Percentiles rank a stretch among this genome's conserved stretches.
phyloP scores from a whole-genome alignment of 1,140 invertebrate genomes.

The Drosophila santomea region DNA sequence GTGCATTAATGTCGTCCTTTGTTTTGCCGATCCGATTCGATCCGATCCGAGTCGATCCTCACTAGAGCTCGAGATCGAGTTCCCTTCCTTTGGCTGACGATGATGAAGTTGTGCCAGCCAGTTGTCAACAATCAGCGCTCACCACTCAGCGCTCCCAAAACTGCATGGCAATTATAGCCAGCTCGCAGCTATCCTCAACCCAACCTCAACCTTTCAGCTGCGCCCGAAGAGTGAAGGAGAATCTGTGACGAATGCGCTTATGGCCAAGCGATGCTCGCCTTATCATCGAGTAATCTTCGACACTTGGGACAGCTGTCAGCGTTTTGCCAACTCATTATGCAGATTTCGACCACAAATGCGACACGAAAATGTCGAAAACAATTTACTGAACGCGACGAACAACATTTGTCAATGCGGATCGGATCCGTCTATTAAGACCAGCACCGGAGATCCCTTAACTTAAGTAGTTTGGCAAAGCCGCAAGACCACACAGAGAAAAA shows the following conservation, averaged over 20 bases:
- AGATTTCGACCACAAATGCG: conserved; percentile 67
- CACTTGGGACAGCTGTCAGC: conserved; percentile 68
- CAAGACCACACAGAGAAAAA: conserved; percentile 23
- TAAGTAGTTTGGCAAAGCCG: conserved; percentile 31
- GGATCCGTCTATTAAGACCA: conserved; percentile 37
- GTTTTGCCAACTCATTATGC: conserved; percentile 70
- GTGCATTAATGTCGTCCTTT: conserved; percentile 80
- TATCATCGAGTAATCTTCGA: conserved; percentile 46
- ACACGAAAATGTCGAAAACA: conserved; percentile 54
- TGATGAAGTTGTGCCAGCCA: conserved; percentile 77
- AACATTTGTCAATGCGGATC: conserved; percentile 41
- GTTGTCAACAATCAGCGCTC: conserved; percentile 66
- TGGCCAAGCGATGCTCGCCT: conserved; percentile 48
- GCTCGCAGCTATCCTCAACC: conserved; percentile 54
- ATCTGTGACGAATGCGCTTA: conserved; percentile 72
- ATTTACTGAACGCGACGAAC: conserved; percentile 50
- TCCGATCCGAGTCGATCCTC: conserved; percentile 3
- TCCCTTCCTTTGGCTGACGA: conserved; percentile 25
- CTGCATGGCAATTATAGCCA: conserved; percentile 70
- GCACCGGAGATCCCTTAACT: conserved; percentile 23
- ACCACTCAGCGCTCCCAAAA: conserved; percentile 49
- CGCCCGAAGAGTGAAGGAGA: conserved; percentile 25
- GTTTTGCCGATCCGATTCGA: conserved; percentile 46
- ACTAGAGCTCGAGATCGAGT: neutral
- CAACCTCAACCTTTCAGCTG: conserved; percentile 49